Base-by-base conservation (phyloP, 1,140 invertebrate genomes). In the Drosophila pallidifrons region DNA sequence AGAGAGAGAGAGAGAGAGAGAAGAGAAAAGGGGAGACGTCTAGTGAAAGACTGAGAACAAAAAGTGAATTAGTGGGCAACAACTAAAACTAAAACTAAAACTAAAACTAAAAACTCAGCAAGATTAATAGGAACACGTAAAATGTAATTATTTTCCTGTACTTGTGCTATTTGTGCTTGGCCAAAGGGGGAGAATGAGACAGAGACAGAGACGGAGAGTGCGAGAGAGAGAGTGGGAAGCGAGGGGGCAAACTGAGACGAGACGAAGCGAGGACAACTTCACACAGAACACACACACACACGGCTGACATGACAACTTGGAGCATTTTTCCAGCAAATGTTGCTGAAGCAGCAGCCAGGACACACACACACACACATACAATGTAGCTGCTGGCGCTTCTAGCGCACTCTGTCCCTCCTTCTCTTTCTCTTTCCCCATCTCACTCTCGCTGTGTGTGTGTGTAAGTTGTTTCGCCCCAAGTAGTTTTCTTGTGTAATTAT, bases 401-500 rank as follows among this genome's bases (percentile, higher is more conserved):
- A 64, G 41, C 4, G 54, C 28, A 55, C 30, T 54, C 41, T n/a
- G 35, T 35, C 15, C 10, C 46, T 25, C 35, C 15, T n/a, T 5
- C 35, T 67, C 16, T 58, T 11, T 25, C 7, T 65, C n/a, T 13
- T 25, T 15, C 61, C 38, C 35, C 2, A 8, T 45, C 10, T n/a
- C 43, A 5, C 43, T n/a, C 11, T 45, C n/a, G n/a, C 41, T 25
- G 20, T 25, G 20, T 25, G 20, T 25, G 20, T 63, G 60, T 75
- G 77, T 61, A 72, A 82, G 70, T 82, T 87, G 85, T 85, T 88
- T 78, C 67, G 85, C 83, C 85, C 83, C 85, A 88, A 88, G 85
- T 88, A 88, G 85, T 88, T 88, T 89, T 83, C 83, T 88, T 88
- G 83, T 88, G 83, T 88, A 89, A 88, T 88, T 88, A 89, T 88